Percentiles rank a stretch among this genome's conserved stretches.
phyloP scores from a whole-genome alignment of 1,140 invertebrate species.

The Oryzaephilus surinamensis region DNA sequence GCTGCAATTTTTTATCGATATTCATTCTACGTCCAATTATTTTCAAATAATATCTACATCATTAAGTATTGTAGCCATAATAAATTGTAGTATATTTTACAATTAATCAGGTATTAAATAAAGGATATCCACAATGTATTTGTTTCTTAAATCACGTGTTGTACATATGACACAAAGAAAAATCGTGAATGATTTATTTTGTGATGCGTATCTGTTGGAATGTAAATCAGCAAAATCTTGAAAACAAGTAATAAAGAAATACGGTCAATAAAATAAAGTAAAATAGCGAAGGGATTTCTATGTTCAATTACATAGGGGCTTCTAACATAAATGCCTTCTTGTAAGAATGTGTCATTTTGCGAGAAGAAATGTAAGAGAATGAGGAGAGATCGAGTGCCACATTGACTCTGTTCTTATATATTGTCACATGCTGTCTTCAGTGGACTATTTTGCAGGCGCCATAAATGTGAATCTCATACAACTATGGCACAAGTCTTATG shows the following conservation, averaged over 20 bases:
- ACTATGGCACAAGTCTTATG: constrained; percentile 8
- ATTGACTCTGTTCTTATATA: too few relatives aligned
- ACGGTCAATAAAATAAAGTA: constrained; percentile 11
- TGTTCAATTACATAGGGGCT: constrained; percentile 10
- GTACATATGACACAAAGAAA: too few relatives aligned
- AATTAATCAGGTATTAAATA: too few relatives aligned
- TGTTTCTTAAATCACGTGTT: too few relatives aligned
- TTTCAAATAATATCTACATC: constrained; percentile 10
- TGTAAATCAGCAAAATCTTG: constrained; percentile 7
- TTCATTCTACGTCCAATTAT: constrained; percentile 11
- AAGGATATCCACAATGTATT: too few relatives aligned
- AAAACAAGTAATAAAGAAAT: constrained; percentile 10
- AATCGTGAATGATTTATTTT: too few relatives aligned
- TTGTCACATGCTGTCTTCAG: too few relatives aligned
- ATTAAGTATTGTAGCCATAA: constrained; percentile 9
- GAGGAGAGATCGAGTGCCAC: too few relatives aligned
- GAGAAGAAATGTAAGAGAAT: constrained; percentile 2
- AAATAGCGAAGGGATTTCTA: constrained; percentile 12
- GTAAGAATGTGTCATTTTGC: constrained; percentile 11
- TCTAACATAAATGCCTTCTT: constrained; percentile 12
- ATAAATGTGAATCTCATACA: constrained; percentile 12
- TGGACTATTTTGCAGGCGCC: constrained; percentile 11
- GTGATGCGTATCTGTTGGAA: too few relatives aligned
- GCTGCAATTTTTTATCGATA: constrained; percentile 10
- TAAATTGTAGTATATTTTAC: background rate